Base-by-base conservation (phyloP, 2,888 invertebrate species). In the Panzeria rudis region DNA sequence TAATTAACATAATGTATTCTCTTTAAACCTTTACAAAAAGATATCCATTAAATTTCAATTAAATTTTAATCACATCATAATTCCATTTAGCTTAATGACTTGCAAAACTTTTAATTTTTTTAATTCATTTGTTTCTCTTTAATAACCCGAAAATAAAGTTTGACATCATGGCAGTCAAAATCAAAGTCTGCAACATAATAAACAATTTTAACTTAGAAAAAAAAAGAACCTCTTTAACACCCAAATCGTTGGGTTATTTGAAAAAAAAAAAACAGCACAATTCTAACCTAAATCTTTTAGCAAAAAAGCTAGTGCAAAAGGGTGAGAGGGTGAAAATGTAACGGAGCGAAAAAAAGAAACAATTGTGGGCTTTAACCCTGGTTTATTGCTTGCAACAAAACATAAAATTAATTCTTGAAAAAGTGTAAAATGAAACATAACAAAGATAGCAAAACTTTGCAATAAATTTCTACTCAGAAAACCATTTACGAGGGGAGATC, bases 11-110 rank as follows among this genome's bases (percentile, higher is more conserved):
- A 23, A 23, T 41, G 44, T 35, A n/a, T 73, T 13, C 29, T 44
- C 8, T 61, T 35, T 6, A 44, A 25, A 20, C 8, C 9, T 23
- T 20, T 1, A 32, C 23, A 38, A 8, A 61, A 62, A 41, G 3
- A 35, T n/a, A 38, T 66, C 78, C 81, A 85, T 82, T 85, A 82
- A 52, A 71, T 75, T 82, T 64, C 64, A 82, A 85, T 82, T 82
- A 73, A 72, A 69, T 41, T 56, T 84, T 81, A 81, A 81, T 84
- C 66, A 64, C 75, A 47, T 69, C 69, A 76, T 82, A 82, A 76
- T 38, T 64, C 38, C 44, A 15, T 71, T 62, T 52, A 54, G 32
- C 62, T 38, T 64, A 82, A 82, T 82, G 76, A 71, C 81, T 69
- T 75, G 52, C 25, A 71, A 71, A 71, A 35, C 11, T 79, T 15